Percentiles rank a stretch among this genome's conserved stretches.
Conservation (phyloP, 2,113 vertebrate species). For the Stigmatopora argus region DNA sequence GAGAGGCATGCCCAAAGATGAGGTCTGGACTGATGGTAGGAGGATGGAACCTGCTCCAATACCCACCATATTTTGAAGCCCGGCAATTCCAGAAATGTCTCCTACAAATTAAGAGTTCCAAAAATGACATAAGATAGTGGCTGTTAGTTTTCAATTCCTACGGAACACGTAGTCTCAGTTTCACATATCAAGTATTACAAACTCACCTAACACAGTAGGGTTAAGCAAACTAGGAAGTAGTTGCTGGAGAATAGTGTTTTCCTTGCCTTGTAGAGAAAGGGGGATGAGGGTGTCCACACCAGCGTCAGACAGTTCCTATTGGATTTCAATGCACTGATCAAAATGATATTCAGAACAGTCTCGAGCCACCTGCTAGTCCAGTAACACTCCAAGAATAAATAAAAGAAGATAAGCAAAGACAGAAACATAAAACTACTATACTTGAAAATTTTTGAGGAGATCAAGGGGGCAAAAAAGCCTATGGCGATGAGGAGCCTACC, state of each 20-base stretch:
- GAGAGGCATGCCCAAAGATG: conserved; percentile 79
- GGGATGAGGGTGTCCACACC: conserved; percentile 63
- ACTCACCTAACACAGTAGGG: conserved; percentile 74
- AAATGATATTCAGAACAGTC: background rate
- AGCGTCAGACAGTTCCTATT: conserved; percentile 52
- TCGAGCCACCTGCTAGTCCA: background rate
- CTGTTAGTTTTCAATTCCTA: background rate
- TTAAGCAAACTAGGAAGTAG: conserved; percentile 77
- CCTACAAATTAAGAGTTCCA: conserved; percentile 55
- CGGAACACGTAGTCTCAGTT: background rate
- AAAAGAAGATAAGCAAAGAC: conserved; percentile 14
- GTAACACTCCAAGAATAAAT: too few relatives aligned
- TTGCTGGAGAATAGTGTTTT: conserved; percentile 67
- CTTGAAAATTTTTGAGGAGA: conserved; percentile 6
- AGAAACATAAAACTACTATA: conserved; percentile 3
- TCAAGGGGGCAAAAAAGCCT: conserved; percentile 17
- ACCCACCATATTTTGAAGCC: conserved; percentile 70
- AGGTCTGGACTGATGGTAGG: conserved; percentile 72
- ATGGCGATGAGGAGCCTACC: conserved; percentile 47
- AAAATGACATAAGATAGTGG: background rate
- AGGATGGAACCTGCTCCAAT: conserved; percentile 69
- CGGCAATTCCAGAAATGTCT: conserved; percentile 73
- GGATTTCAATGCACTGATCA: background rate
- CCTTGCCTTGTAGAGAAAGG: conserved; percentile 69
- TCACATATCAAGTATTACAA: background rate